phyloP scores from a whole-genome alignment of 2,113 vertebrate genomes.

The Rattus rattus region DNA sequence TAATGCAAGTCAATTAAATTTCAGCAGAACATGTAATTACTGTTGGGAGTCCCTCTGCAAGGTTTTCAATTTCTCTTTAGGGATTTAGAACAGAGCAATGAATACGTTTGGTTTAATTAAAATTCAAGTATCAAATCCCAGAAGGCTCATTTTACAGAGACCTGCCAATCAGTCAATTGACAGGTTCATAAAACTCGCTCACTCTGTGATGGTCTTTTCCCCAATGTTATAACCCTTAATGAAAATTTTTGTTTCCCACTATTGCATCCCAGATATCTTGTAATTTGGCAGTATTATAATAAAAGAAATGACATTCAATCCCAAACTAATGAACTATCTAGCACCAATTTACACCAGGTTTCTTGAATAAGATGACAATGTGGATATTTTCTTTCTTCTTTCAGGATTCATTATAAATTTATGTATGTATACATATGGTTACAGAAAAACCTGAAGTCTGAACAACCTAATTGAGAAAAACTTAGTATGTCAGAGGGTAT shows the following conservation, averaged over 20 bases:
- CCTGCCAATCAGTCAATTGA: conserved; percentile 55
- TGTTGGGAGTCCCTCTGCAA: conserved; percentile 59
- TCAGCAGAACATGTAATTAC: conserved; percentile 70
- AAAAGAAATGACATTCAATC: conserved; percentile 57
- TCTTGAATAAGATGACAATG: background rate
- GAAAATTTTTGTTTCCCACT: conserved; percentile 64
- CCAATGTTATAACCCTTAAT: conserved; percentile 20
- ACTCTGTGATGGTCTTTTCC: conserved; percentile 48
- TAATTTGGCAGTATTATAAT: conserved; percentile 63
- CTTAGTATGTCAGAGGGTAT: background rate
- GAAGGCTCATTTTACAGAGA: conserved; percentile 71
- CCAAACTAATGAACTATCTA: conserved; percentile 56
- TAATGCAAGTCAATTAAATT: conserved; percentile 79
- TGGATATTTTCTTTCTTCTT: conserved; percentile 10
- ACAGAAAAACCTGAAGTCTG: conserved; percentile 5
- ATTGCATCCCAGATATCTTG: conserved; percentile 58
- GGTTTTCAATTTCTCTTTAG: conserved; percentile 66
- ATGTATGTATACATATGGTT: background rate
- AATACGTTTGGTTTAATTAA: conserved; percentile 81
- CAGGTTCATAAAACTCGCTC: conserved; percentile 65
- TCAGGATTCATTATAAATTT: background rate
- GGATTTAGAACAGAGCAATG: conserved; percentile 70
- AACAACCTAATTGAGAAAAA: background rate
- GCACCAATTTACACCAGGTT: background rate
- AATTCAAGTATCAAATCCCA: conserved; percentile 72